phyloP scores from a whole-genome alignment of 2,797 vertebrate species.

The Momotus momota region DNA sequence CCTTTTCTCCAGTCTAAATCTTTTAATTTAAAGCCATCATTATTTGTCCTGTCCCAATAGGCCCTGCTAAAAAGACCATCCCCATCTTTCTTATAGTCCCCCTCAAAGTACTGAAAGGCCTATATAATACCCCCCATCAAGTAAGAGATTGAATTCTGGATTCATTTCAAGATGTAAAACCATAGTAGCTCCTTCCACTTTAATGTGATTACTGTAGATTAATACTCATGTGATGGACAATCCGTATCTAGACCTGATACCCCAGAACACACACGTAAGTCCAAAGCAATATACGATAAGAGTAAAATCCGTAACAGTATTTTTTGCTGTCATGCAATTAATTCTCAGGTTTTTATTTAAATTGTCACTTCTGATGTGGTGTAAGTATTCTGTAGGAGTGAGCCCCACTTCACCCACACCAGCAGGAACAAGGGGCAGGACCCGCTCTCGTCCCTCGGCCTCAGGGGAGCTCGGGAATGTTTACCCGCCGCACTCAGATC shows the following conservation, averaged over 20 bases:
- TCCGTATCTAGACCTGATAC: not conserved
- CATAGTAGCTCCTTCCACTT: not conserved
- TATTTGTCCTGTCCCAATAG: not conserved
- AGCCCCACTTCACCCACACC: fast-evolving
- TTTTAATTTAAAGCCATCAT: not conserved
- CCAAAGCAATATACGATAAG: not conserved
- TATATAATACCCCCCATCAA: not conserved
- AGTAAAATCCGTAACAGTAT: not conserved
- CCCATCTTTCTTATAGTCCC: too few species aligned
- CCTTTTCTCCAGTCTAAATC: not conserved
- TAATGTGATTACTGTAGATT: not conserved
- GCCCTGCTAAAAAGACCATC: not conserved
- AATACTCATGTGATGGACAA: not conserved
- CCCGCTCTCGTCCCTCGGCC: not conserved
- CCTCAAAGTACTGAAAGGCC: not conserved
- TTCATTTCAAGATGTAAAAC: not conserved
- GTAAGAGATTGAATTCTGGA: not conserved
- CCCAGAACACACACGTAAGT: fast-evolving
- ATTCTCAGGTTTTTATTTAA: not conserved
- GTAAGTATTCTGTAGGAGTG: fast-evolving
- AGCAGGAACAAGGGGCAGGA: not conserved
- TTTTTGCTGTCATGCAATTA: not conserved
- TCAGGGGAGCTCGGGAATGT: not conserved
- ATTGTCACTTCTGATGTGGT: not conserved
- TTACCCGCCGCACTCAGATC: not conserved